Evolutionary conservation across 2,888 invertebrate genomes (phyloP), one percentile per base, ranked within the genome.

Genomic region (Bugula neritina): DNA sequence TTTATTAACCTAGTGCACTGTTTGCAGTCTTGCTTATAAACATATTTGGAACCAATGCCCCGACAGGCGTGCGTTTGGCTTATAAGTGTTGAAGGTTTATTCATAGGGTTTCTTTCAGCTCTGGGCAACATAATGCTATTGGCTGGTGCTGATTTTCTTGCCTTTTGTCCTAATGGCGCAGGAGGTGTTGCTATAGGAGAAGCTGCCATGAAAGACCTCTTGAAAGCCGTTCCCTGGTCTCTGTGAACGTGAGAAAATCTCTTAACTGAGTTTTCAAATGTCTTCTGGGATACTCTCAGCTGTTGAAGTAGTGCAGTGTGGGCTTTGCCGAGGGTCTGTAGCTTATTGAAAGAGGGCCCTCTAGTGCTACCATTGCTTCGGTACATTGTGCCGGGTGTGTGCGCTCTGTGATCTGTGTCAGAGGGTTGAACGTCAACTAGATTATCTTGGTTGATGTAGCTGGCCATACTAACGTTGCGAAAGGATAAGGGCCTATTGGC

Each of bases 11-110:
- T 31, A 13, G 34, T 17, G n/a, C 63, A 63, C 10, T 5, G 63
- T 27, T n/a, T 63, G 63, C 63, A 63, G n/a, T 57, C 57, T n/a
- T 23, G 57, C 25, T 57, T 5, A n/a, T 57, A 25, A 5, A 25
- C 5, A 57, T 21, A 57, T 17, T 43, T 43, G 43, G 43, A 5
- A 43, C 43, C 63, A 10, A 21, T 31, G 29, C 29, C 17, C 31
- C 34, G 27, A 5, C 34, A 63, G 29, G 27, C 25, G n/a, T 25
- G 63, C 27, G 27, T 2, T 31, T 27, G 10, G 43, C 10, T 43
- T 5, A 43, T 17, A 5, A 10, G 43, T 43, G 43, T 17, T 10
- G 17, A 43, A 10, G 43, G 17, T 43, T 17, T 43, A 17, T 43
- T 43, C 17, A 5, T 17, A 10, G 5, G 5, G 43, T 43, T 5